Evolutionary conservation across 2,888 invertebrate genomes (phyloP), one percentile per base, ranked within the genome.

Genomic region (Netelia inedita): DNA sequence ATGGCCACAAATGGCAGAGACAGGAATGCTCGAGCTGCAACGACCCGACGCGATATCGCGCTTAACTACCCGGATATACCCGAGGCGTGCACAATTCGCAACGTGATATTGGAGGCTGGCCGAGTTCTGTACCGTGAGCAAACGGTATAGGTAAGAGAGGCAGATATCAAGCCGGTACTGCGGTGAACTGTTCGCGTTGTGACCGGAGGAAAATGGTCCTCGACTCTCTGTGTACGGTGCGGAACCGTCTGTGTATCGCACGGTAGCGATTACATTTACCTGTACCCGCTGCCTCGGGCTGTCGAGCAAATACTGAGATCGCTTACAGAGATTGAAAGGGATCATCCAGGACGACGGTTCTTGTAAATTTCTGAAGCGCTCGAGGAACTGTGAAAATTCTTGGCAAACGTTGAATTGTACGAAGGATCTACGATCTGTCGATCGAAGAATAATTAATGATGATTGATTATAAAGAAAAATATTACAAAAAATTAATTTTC

Each of bases 151-250:
- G 46, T 9, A n/a, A 63, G 71, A 9, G 79, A 59, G 82, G 41
- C 55, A 74, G 74, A 79, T 83, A 79, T 65, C 63, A 21, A 28
- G 50, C 28, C 14, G 74, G 41, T 55, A 46, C 41, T 46, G 23
- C 28, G 21, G 59, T 35, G 57, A 57, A 73, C 28, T 71, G 28
- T 16, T 46, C 50, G 21, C 61, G 59, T 69, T 69, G 53, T 65
- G 71, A 75, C 79, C 69, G 16, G 28, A 43, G 19, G 79, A 55
- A 79, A 83, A 83, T 75, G 74, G 74, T 41, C 74, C 74, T 75
- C 65, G 50, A 65, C 50, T 9, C 50, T 9, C 53, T 55, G 55
- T 21, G n/a, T n/a, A 19, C 16, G 16, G 16, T 65, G 16, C 19
- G 16, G 41, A 41, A 14, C 35, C 35, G 65, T 10, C 5, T 65